Evolutionary conservation across 2,888 invertebrate genomes (phyloP).

Genomic region (Drosophila neotestacea): DNA sequence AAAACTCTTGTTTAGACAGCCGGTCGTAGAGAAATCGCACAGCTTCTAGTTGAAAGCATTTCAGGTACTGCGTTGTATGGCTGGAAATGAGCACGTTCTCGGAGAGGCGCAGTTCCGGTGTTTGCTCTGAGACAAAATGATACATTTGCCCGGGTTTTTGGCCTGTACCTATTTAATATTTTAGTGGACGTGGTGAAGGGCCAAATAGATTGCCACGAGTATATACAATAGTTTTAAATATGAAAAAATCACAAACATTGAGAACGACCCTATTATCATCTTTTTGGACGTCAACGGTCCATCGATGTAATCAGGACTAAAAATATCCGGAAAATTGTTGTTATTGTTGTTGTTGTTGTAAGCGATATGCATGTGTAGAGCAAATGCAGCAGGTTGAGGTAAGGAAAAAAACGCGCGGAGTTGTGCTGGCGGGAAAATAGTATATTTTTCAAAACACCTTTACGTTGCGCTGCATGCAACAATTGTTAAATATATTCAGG

Average conservation of each 20-base stretch:
- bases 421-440: background rate
- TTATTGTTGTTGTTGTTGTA: constrained; percentile 54
- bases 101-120: constrained; percentile 75
- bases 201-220: constrained; percentile 83
- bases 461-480: background rate
- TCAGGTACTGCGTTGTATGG: constrained; percentile 81
- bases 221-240: constrained; percentile 84
- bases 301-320: constrained; percentile 80
- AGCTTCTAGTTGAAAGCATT: constrained; percentile 82
- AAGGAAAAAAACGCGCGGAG: constrained; percentile 49
- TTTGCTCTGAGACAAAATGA: constrained; percentile 82
- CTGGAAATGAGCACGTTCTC: constrained; percentile 70
- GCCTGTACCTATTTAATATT: background rate
- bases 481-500: background rate
- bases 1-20: constrained; percentile 77
- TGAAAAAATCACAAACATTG: constrained; percentile 84
- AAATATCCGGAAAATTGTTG: constrained; percentile 59
- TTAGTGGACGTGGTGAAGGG: constrained; percentile 70
- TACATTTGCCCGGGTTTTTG: constrained; percentile 70
- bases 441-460: background rate
- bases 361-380: constrained; percentile 65
- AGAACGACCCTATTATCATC: constrained; percentile 82
- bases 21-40: constrained; percentile 81
- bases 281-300: constrained; percentile 75
- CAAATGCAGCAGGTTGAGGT: constrained; percentile 42